Evolutionary conservation across 1,140 invertebrate genomes (phyloP), one percentile per base, ranked within the genome.

Genomic region (Agrilus planipennis): DNA sequence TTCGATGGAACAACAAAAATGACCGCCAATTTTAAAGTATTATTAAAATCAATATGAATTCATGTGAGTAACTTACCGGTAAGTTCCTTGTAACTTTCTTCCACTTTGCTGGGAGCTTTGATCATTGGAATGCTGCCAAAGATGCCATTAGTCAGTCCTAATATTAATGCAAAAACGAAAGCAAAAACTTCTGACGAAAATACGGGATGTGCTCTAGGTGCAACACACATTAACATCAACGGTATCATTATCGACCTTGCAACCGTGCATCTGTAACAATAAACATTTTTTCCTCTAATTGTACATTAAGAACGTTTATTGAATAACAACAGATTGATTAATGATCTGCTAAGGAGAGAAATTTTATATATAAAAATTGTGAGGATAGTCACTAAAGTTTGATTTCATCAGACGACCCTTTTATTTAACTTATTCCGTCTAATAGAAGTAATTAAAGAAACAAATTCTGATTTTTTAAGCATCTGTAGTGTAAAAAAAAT

Each of bases 101-200:
- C 69, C 2, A 92, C 86, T 57, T 84, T 79, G 21, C 75, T 77
- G 4, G 88, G 85, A 1, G 88, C 88, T 43, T 87, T 72, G 35
- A 92, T 89, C 85, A 92, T 92, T 1, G 89, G 89, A 7, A 91
- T 73, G 44, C 85, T 89, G 1, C 89, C 89, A 39, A 91, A 75
- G 12, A 91, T 68, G 1, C 89, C 89, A 54, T 92, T 92, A 34
- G 79, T 81, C 1, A 90, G 65, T 11, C 89, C 89, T 27, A 93
- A 64, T 0, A 85, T 54, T 4, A 84, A 64, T 2, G 84, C 81
- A 36, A 83, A 75, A 28, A 81, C 57, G 37, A 89, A 69, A 0
- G 83, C 72, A 55, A 71, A 76, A 14, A 64, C 67, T 53, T 88
- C 83, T 0, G 76, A 76, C 0, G 76, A 67, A 27, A 89, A 75